phyloP scores from a whole-genome alignment of 2,113 vertebrate species.

The Oriolus oriolus region DNA sequence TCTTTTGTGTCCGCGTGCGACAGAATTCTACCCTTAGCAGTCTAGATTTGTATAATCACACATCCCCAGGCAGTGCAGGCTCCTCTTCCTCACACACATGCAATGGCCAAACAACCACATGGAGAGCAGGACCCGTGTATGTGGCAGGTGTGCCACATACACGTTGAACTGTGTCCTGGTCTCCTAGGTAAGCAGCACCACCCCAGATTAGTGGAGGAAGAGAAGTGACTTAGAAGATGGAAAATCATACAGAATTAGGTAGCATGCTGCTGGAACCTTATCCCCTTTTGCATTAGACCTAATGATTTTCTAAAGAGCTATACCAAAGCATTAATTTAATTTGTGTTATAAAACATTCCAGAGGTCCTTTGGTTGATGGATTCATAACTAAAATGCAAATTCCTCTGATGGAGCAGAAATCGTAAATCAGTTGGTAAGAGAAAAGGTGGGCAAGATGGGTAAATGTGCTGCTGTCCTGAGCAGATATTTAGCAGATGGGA shows the following conservation, averaged over 20 bases:
- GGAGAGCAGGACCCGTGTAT: not conserved
- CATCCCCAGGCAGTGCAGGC: not conserved
- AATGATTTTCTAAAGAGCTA: not conserved
- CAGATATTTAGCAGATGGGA: not conserved
- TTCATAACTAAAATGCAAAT: not conserved
- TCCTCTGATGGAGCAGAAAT: not conserved
- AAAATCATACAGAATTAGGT: not conserved
- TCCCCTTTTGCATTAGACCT: not conserved
- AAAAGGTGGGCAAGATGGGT: not conserved
- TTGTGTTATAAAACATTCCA: not conserved
- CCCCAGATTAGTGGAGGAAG: not conserved
- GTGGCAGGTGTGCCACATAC: not conserved
- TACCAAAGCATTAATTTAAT: not conserved
- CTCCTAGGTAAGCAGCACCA: not conserved
- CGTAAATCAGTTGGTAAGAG: not conserved
- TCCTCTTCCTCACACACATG: not conserved
- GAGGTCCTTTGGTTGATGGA: not conserved
- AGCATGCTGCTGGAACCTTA: not conserved
- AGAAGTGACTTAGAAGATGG: not conserved
- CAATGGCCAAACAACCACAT: not conserved
- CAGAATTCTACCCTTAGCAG: not conserved
- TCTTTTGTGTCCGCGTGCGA: no score
- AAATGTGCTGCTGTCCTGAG: not conserved
- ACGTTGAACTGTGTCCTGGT: not conserved
- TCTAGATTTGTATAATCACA: not conserved